phyloP scores from a whole-genome alignment of 2,797 vertebrate genomes.

The Sebastes aleutianus region DNA sequence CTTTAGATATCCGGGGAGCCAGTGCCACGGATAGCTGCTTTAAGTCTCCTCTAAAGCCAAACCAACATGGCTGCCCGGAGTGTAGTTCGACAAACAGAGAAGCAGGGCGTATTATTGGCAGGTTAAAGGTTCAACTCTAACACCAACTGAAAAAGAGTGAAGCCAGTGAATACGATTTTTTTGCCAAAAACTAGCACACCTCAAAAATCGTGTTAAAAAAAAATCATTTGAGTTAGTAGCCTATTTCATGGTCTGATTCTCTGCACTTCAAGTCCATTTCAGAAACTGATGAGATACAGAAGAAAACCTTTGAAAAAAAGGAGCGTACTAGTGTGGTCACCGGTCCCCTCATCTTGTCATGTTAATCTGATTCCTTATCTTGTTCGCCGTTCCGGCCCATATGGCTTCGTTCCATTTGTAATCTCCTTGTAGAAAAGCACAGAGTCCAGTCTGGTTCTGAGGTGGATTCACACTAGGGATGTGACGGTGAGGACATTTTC shows the following conservation, averaged over 20 bases:
- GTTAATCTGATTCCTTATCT: constrained; percentile 7
- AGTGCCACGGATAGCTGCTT: background rate
- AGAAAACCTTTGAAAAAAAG: background rate
- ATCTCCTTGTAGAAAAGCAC: background rate
- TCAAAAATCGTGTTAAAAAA: background rate
- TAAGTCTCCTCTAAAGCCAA: background rate
- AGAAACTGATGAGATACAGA: constrained; percentile 29
- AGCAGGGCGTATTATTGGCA: background rate
- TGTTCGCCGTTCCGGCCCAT: background rate
- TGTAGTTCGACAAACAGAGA: background rate
- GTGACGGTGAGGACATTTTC: too few species aligned
- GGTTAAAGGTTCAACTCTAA: background rate
- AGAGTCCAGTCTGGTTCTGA: background rate
- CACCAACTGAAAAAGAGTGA: background rate
- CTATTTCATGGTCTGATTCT: constrained; percentile 60
- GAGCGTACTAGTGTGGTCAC: background rate
- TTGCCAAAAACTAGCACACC: constrained; percentile 6
- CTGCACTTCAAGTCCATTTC: constrained; percentile 25
- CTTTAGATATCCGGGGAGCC: background rate
- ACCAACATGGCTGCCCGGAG: background rate
- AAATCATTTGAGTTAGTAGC: constrained; percentile 16
- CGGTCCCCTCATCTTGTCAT: background rate
- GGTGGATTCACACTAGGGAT: too few species aligned
- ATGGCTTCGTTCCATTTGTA: background rate
- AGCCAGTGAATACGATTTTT: background rate